These are phyloP conservation scores for Phyllostomus hastatus DNA, from an alignment of 2,113 vertebrate species.

Conservation along the genomic window DNA sequence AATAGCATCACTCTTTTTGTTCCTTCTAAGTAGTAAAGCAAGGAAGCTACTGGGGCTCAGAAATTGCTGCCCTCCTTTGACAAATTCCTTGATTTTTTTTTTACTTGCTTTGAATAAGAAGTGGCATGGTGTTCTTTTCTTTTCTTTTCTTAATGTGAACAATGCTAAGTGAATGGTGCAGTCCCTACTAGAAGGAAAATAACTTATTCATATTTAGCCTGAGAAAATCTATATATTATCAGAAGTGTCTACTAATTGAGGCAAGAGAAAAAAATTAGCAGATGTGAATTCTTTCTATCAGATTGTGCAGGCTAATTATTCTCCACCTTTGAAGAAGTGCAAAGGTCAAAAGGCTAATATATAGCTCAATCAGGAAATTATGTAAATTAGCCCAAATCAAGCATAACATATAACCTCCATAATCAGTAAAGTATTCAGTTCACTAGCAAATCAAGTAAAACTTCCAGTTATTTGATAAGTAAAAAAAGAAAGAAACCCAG, in stretches of 20 bases:
- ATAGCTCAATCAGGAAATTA: constrained; percentile 72
- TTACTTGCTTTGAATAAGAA: constrained; percentile 18
- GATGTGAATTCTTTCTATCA: constrained; percentile 37
- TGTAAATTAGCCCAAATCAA: constrained; percentile 66
- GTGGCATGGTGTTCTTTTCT: not conserved
- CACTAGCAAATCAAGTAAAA: constrained; percentile 21
- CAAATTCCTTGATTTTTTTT: not conserved
- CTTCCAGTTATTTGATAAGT: constrained; percentile 33
- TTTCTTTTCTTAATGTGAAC: not conserved
- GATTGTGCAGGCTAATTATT: constrained; percentile 59
- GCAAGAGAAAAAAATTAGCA: constrained; percentile 24
- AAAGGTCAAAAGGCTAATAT: constrained; percentile 71
- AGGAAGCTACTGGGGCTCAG: not conserved
- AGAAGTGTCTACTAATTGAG: constrained; percentile 34
- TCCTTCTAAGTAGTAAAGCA: not conserved
- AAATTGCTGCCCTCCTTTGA: not conserved
- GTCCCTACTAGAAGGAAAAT: not conserved
- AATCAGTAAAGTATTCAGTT: constrained; percentile 52
- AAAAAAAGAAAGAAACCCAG: constrained; percentile 11
- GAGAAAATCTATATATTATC: constrained; percentile 27
- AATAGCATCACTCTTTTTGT: not conserved
- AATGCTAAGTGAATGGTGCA: not conserved
- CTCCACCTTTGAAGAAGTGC: constrained; percentile 57
- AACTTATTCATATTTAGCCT: constrained; percentile 10
- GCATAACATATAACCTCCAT: constrained; percentile 14